Conservation (phyloP, 2,797 vertebrate genomes). For the Perodicticus potto region DNA sequence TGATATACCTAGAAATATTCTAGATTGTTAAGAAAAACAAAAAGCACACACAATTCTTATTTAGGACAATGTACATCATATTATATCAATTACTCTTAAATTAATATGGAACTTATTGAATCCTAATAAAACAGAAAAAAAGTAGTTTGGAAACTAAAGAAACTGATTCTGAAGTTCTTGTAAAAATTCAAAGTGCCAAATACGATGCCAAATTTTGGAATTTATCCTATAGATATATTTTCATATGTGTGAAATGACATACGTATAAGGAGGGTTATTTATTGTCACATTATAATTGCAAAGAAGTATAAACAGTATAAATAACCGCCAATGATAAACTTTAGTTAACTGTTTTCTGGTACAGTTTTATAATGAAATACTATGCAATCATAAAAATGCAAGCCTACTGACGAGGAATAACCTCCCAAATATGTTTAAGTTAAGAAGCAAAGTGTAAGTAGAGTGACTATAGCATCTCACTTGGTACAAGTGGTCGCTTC, state of each 20-base stretch:
- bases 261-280: not conserved
- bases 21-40: not conserved
- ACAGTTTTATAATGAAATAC: constrained; percentile 44
- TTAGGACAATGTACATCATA: not conserved
- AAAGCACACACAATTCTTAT: not conserved
- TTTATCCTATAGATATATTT: constrained; percentile 36
- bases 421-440: not conserved
- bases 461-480: not conserved
- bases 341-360: not conserved
- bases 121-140: not conserved
- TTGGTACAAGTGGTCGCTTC: not conserved
- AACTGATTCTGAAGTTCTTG: constrained; percentile 47
- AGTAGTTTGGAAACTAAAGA: constrained; percentile 36
- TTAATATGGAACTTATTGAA: not conserved
- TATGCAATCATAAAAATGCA: constrained; percentile 51
- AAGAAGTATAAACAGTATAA: not conserved
- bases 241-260: constrained; percentile 30
- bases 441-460: constrained; percentile 24
- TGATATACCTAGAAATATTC: not conserved
- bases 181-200: constrained; percentile 47
- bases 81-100: not conserved
- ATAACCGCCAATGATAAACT: constrained; percentile 14
- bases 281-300: constrained; percentile 51
- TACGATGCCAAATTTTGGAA: constrained; percentile 38
- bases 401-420: not conserved